Percentiles rank a stretch among this genome's conserved stretches.
These are phyloP conservation scores for Ranitomeya imitator DNA, from an alignment of 2,113 vertebrate species.

Conservation along the genomic window DNA sequence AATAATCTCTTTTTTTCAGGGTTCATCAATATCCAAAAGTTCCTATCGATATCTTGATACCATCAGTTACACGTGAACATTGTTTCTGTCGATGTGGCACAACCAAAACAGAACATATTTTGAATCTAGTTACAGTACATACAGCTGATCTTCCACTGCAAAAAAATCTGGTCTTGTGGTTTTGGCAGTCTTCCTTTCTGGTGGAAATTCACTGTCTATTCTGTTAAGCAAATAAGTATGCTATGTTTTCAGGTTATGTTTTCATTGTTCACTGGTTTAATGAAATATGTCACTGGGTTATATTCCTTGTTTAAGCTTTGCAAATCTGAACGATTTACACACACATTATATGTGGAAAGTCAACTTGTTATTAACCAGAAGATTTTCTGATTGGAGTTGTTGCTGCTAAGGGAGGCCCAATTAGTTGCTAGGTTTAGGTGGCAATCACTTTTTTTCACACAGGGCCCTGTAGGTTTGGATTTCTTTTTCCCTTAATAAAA, in stretches of 20 bases:
- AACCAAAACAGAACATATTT: constrained; percentile 4
- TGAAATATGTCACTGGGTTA: not conserved
- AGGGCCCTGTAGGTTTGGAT: too few relatives aligned
- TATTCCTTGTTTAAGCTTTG: too few relatives aligned
- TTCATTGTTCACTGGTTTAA: not conserved
- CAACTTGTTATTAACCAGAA: too few relatives aligned
- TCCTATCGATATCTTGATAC: not conserved
- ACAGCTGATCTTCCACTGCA: not conserved
- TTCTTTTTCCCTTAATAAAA: too few relatives aligned
- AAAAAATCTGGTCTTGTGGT: constrained; percentile 6
- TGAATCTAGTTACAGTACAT: not conserved
- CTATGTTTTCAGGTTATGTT: not conserved
- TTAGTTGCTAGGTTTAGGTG: too few relatives aligned
- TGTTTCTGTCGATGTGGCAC: constrained; percentile 25
- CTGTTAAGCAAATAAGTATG: not conserved
- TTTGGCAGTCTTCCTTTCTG: not conserved
- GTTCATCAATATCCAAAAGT: not conserved
- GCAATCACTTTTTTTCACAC: too few relatives aligned
- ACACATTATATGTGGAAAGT: too few relatives aligned
- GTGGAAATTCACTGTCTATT: not conserved
- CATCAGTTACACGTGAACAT: not conserved
- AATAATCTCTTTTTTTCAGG: not conserved
- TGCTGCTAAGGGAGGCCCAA: too few relatives aligned
- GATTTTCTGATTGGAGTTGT: too few relatives aligned
- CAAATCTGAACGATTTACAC: too few relatives aligned